Evolutionary conservation across 2,888 invertebrate genomes (phyloP).

Genomic region (Melieria omissa): DNA sequence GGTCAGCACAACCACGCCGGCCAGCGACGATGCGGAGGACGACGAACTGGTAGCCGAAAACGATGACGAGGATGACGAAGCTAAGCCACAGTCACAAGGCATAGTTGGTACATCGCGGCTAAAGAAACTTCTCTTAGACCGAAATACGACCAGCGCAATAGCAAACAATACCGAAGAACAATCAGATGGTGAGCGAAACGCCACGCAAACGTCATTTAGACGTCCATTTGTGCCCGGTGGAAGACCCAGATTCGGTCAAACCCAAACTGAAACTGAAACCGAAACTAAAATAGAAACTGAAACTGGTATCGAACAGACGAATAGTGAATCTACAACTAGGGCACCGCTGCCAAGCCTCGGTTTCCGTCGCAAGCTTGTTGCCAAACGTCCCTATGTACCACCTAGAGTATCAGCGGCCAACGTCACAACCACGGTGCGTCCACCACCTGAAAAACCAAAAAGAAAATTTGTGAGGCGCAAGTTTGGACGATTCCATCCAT

Average conservation of each 20-base stretch:
- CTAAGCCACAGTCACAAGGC: conserved; percentile 35
- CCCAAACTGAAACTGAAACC: conserved; percentile 17
- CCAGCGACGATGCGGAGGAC: conserved; percentile 3
- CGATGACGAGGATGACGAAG: conserved; percentile 30
- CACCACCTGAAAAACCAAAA: conserved; percentile 45
- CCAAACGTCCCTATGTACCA: conserved; percentile 54
- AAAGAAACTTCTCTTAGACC: conserved; percentile 52
- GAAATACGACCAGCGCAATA: conserved; percentile 29
- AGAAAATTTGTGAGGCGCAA: conserved; percentile 54
- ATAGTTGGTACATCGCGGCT: conserved; percentile 52
- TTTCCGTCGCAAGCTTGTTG: conserved; percentile 56
- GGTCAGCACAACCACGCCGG: conserved; percentile 22
- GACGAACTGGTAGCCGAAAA: conserved; percentile 19
- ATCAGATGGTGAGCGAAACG: neutral
- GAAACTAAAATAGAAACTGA: conserved; percentile 25
- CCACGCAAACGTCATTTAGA: conserved; percentile 15
- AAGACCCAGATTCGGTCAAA: conserved; percentile 13
- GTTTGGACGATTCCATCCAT: conserved; percentile 54
- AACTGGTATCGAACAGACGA: neutral
- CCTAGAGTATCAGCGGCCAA: conserved; percentile 41
- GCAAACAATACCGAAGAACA: conserved; percentile 13
- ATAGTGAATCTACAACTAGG: conserved; percentile 14
- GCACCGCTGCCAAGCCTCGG: conserved; percentile 46
- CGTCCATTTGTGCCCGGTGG: conserved; percentile 32
- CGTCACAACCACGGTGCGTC: conserved; percentile 40